These are phyloP conservation scores for Pseudorasbora parva DNA, from an alignment of 2,113 vertebrate genomes.

Conservation along the genomic window DNA sequence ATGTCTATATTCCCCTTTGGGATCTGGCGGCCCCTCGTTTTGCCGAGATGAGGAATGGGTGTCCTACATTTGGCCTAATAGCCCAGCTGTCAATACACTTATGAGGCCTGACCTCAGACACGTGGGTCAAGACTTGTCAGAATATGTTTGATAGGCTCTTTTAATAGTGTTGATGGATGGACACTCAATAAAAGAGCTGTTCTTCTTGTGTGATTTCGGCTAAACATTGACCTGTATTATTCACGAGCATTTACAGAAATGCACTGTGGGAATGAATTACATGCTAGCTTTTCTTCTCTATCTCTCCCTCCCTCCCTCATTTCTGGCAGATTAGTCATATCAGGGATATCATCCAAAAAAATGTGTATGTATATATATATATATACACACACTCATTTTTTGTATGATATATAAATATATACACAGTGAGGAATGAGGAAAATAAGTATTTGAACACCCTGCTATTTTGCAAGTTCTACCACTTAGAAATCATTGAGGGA, in stretches of 20 bases:
- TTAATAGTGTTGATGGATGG: conserved; percentile 63
- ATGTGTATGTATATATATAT: no score
- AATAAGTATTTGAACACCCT: no score
- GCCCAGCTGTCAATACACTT: conserved; percentile 34
- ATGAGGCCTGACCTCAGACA: conserved; percentile 38
- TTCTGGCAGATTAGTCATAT: not conserved
- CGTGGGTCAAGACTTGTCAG: conserved; percentile 51
- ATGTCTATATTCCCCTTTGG: conserved; percentile 47
- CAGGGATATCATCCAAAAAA: not conserved
- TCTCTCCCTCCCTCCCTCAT: not conserved
- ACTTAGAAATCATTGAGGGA: no score
- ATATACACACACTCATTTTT: no score
- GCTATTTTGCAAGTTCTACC: no score
- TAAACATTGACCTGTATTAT: not conserved
- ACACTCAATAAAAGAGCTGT: conserved; percentile 5
- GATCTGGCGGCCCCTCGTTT: conserved; percentile 59
- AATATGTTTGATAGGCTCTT: conserved; percentile 32
- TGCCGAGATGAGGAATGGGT: conserved; percentile 35
- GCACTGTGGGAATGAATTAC: not conserved
- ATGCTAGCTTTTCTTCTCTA: not conserved
- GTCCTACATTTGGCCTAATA: conserved; percentile 40
- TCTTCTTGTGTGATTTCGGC: not conserved
- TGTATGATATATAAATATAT: no score
- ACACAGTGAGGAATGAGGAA: no score
- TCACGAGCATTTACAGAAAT: not conserved